Percentiles rank a stretch among this genome's conserved stretches.
Evolutionary conservation across 2,888 invertebrate genomes (phyloP).

Genomic region (Macrosiphum euphorbiae): DNA sequence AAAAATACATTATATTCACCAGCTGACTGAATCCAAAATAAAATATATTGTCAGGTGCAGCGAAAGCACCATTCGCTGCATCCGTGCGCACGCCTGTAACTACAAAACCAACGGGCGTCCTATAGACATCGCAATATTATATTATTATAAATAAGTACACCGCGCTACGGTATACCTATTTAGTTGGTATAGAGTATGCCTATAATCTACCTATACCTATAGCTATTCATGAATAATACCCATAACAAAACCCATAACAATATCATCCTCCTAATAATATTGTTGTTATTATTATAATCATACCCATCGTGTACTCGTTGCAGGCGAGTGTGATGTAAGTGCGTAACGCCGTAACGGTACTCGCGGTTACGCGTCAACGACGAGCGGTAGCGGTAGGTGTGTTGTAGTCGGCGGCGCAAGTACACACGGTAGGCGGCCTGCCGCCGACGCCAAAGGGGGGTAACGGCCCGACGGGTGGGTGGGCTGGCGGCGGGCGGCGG

Average conservation of each 20-base stretch:
- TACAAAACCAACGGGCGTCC: not conserved
- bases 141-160: not conserved
- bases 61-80: not conserved
- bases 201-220: not conserved
- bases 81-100: not conserved
- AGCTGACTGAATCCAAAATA: not conserved
- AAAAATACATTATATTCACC: not conserved
- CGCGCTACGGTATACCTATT: not conserved
- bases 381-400: not conserved
- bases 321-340: not conserved
- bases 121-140: not conserved
- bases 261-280: not conserved
- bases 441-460: not conserved
- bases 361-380: constrained; percentile 12
- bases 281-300: not conserved
- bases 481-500: constrained; percentile 6
- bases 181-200: not conserved
- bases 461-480: not conserved
- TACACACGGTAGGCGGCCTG: not conserved
- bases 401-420: not conserved
- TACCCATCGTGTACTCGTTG: not conserved
- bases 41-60: not conserved
- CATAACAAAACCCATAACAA: not conserved
- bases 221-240: not conserved
- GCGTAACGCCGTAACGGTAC: constrained; percentile 39